Evolutionary conservation across 2,797 vertebrate species (phyloP).

Genomic region (Huso huso): DNA sequence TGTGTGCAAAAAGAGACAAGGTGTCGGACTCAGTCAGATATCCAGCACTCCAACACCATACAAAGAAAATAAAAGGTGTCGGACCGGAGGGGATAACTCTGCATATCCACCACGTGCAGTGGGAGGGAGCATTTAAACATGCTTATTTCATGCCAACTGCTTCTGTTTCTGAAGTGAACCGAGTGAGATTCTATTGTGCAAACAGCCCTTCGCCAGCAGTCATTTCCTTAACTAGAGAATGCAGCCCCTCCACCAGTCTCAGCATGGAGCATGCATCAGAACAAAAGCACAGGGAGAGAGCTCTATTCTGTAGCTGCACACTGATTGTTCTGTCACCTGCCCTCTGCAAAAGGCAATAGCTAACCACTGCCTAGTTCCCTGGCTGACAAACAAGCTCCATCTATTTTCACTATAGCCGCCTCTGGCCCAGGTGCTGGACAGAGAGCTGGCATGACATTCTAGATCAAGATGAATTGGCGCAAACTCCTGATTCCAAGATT

Average conservation of each 20-base stretch:
- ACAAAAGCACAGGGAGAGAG: conserved; percentile 60
- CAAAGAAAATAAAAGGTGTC: too few relatives aligned
- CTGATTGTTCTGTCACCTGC: conserved; percentile 63
- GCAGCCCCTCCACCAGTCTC: conserved; percentile 24
- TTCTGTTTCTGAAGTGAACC: conserved; percentile 19
- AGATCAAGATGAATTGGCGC: conserved; percentile 64
- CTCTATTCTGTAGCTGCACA: conserved; percentile 43
- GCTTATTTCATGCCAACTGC: neutral
- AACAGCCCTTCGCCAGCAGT: neutral
- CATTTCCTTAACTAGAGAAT: neutral
- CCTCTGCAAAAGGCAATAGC: conserved; percentile 56
- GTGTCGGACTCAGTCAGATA: too few relatives aligned
- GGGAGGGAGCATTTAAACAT: neutral
- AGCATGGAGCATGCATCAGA: conserved; percentile 41
- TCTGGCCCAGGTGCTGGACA: conserved; percentile 53
- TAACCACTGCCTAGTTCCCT: conserved; percentile 47
- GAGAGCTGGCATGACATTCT: conserved; percentile 53
- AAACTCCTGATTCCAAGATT: conserved; percentile 51
- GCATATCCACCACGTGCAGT: neutral
- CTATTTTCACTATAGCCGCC: conserved; percentile 49
- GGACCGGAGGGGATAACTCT: neutral
- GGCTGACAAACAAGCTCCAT: conserved; percentile 57
- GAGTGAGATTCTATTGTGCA: conserved; percentile 12
- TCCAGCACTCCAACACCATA: too few relatives aligned
- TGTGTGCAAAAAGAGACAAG: neutral